Base-by-base conservation (phyloP, 2,888 invertebrate genomes). In the Melikaiella ostensackeni region DNA sequence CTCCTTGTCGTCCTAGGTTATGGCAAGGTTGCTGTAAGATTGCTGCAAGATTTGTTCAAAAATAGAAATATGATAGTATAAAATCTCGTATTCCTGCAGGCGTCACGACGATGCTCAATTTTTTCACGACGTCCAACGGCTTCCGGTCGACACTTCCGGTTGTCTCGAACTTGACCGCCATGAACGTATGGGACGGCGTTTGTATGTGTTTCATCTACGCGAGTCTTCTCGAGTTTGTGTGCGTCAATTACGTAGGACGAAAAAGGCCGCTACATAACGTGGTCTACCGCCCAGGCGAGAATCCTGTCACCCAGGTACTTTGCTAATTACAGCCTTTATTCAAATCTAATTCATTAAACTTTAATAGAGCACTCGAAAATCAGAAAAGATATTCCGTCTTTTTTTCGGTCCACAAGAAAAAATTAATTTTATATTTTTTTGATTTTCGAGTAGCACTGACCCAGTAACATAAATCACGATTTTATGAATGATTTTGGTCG, bases 161-260 rank as follows among this genome's bases (percentile, higher is more conserved):
- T 86, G 98, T 98, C 82, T 98, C 98, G 76, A 98, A 98, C 92
- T 92, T 98, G 88, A 97, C 97, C 76, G 98, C 98, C 63, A 98
- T 98, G 98, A 98, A 98, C 93, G 97, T 98, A 75, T 98, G 98
- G 98, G 98, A 98, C 92, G 98, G 98, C 80, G 98, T 98, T 83
- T 98, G 98, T 92, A 98, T 98, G 98, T 98, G 97, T 92, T 98
- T 98, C 94, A 98, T 98, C 92, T 98, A 98, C 93, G 98, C 98
- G 79, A 97, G 97, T 75, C 94, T 98, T 79, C 94, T 98, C 87
- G 98, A 98, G 92, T 98, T 98, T 92, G 98, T 98, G 75, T 97
- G 97, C 92, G 98, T 98, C 89, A 98, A 98, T 94, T 98, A 98
- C 92, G 97, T 98, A 83, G 98, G 98, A 82, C 94, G 98, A 79